Evolutionary conservation across 2,113 vertebrate genomes (phyloP).

Genomic region (Leptobrachium leishanense): DNA sequence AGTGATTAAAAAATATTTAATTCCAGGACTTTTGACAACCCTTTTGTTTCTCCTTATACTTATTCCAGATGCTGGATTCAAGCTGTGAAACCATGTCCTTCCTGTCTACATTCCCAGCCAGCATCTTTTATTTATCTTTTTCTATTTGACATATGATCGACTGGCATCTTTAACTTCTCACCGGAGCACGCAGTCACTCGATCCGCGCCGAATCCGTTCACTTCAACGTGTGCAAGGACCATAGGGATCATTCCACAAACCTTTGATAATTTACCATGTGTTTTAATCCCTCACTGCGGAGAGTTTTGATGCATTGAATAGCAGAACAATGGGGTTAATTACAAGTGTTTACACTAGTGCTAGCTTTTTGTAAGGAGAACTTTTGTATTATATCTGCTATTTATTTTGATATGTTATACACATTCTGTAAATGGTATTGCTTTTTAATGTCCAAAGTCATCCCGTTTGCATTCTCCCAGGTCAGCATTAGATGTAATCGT

Average conservation of each 20-base stretch:
- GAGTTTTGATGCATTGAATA: slow-evolving; percentile 19
- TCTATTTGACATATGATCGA: not conserved
- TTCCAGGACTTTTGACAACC: too few relatives aligned
- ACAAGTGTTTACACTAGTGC: slow-evolving; percentile 38
- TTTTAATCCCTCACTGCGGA: slow-evolving; percentile 34
- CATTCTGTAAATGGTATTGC: slow-evolving; percentile 20
- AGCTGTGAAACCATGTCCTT: too few relatives aligned
- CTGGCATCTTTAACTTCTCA: not conserved
- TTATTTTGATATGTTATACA: slow-evolving; percentile 36
- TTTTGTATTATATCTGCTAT: slow-evolving; percentile 40
- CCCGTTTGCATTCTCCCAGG: not conserved
- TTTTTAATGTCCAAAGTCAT: slow-evolving; percentile 3
- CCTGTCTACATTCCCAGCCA: not conserved
- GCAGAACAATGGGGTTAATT: slow-evolving; percentile 25
- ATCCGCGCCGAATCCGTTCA: not conserved
- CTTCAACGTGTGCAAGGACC: not conserved
- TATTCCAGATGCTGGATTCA: too few relatives aligned
- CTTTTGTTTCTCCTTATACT: too few relatives aligned
- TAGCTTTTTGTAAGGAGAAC: slow-evolving; percentile 34
- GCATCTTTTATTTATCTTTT: not conserved
- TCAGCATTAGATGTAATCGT: slow-evolving; percentile 2
- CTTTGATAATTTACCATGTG: not conserved
- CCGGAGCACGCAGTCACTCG: slow-evolving; percentile 5
- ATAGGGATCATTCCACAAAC: not conserved
- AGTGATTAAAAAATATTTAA: too few relatives aligned